Conservation (phyloP, 2,888 invertebrate genomes). For the Pollenia angustigena region DNA sequence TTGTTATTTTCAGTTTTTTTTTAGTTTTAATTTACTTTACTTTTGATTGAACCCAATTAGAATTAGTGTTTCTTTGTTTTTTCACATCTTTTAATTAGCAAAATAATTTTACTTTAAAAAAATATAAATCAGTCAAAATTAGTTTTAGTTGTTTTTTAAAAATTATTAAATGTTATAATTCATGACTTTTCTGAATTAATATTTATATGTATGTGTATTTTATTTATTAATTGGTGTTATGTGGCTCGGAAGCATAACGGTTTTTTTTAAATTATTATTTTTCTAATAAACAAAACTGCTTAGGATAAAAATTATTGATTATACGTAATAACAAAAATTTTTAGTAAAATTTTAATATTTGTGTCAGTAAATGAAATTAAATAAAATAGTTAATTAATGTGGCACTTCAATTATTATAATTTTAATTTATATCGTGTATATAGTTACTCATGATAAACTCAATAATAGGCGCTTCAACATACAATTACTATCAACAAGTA, state of each 20-base stretch:
- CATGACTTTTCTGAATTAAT: conserved; percentile 5
- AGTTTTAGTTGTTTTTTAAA: conserved; percentile 33
- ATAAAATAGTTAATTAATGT: conserved; percentile 56
- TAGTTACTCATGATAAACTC: conserved; percentile 17
- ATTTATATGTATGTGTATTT: conserved; percentile 22
- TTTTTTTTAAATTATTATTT: background rate
- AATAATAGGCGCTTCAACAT: conserved; percentile 7
- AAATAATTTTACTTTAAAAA: conserved; percentile 61
- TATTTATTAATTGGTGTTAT: conserved; percentile 73
- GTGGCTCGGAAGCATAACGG: conserved; percentile 70
- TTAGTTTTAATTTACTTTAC: conserved; percentile 49
- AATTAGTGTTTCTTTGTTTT: conserved; percentile 57
- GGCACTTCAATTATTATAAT: conserved; percentile 69
- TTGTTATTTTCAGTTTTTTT: conserved; percentile 62
- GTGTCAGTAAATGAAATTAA: conserved; percentile 54
- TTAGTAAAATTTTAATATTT: conserved; percentile 30
- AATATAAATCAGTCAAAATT: conserved; percentile 71
- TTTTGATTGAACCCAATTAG: conserved; percentile 58
- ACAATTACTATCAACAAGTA: conserved; percentile 30
- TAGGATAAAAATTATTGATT: conserved; percentile 24
- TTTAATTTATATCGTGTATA: conserved; percentile 44
- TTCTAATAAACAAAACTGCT: conserved; percentile 35
- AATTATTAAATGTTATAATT: conserved; percentile 26
- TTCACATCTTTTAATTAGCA: conserved; percentile 61
- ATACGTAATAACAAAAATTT: conserved; percentile 34